phyloP scores from a whole-genome alignment of 2,888 invertebrate species.

The Andricus quercusramuli region DNA sequence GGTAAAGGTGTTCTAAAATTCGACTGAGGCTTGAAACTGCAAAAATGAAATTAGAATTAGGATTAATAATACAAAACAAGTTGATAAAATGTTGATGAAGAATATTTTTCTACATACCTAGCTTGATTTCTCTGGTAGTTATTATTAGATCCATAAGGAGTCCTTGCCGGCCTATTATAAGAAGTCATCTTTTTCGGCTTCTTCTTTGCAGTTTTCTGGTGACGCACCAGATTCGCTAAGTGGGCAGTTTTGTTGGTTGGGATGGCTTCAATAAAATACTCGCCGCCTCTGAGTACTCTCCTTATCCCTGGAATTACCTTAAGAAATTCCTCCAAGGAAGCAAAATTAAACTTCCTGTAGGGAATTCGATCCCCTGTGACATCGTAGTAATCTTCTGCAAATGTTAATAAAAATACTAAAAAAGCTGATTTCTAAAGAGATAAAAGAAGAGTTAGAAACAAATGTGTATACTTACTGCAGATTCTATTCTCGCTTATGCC shows the following conservation, averaged over 20 bases:
- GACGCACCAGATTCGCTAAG: slow-evolving; percentile 78
- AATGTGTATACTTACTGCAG: slow-evolving; percentile 79
- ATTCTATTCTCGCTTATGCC: slow-evolving; percentile 78
- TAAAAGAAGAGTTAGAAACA: not conserved
- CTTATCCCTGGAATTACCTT: slow-evolving; percentile 81
- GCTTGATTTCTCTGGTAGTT: not conserved
- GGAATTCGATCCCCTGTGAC: slow-evolving; percentile 84
- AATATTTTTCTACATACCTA: not conserved
- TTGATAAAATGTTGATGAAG: not conserved
- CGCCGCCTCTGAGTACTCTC: slow-evolving; percentile 79
- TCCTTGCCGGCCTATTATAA: not conserved
- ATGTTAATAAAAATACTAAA: not conserved
- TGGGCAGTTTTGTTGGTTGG: slow-evolving; percentile 83
- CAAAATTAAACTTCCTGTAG: slow-evolving; percentile 82
- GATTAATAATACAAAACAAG: not conserved
- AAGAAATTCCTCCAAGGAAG: slow-evolving; percentile 82
- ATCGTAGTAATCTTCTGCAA: slow-evolving; percentile 82
- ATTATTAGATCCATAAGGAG: not conserved
- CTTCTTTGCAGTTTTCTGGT: slow-evolving; percentile 70
- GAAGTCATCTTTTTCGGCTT: slow-evolving; percentile 35
- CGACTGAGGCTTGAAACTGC: not conserved
- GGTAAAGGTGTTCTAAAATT: not conserved
- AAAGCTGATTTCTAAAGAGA: not conserved
- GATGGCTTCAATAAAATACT: slow-evolving; percentile 81
- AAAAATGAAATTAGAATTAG: not conserved